These are phyloP conservation scores for Catocala sponsa DNA, from an alignment of 2,888 invertebrate species.

Conservation along the genomic window DNA sequence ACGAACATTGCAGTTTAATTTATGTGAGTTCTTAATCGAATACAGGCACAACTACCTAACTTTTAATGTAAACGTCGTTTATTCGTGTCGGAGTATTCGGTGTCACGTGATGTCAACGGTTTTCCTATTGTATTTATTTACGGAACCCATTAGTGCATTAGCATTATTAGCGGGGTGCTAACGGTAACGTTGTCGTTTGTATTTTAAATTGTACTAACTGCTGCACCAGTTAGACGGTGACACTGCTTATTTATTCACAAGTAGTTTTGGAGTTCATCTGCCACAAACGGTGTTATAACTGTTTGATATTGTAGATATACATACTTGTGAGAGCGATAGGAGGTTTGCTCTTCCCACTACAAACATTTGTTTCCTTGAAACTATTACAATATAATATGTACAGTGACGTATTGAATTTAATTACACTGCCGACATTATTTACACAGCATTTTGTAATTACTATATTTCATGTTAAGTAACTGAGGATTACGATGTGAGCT, in stretches of 20 bases:
- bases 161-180: slow-evolving; percentile 41
- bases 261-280: neutral
- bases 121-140: slow-evolving; percentile 29
- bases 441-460: slow-evolving; percentile 29
- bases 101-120: slow-evolving; percentile 29
- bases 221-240: slow-evolving; percentile 43
- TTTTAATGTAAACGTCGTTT: slow-evolving; percentile 7
- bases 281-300: slow-evolving; percentile 3
- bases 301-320: slow-evolving; percentile 14
- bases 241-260: slow-evolving; percentile 20
- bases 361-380: slow-evolving; percentile 41
- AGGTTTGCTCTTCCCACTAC: slow-evolving; percentile 14
- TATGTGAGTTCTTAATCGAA: too few species aligned
- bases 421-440: slow-evolving; percentile 31
- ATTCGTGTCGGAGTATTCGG: slow-evolving; percentile 14
- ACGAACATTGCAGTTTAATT: slow-evolving; percentile 1
- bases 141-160: slow-evolving; percentile 41
- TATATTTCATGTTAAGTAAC: slow-evolving; percentile 29
- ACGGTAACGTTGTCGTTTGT: slow-evolving; percentile 40
- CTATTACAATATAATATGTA: slow-evolving; percentile 26
- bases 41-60: too few species aligned
- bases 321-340: slow-evolving; percentile 17
- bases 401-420: slow-evolving; percentile 20
- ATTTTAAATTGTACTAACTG: slow-evolving; percentile 50
- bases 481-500: slow-evolving; percentile 15